Base-by-base conservation (phyloP, 2,797 vertebrate genomes). In the Hipposideros larvatus region DNA sequence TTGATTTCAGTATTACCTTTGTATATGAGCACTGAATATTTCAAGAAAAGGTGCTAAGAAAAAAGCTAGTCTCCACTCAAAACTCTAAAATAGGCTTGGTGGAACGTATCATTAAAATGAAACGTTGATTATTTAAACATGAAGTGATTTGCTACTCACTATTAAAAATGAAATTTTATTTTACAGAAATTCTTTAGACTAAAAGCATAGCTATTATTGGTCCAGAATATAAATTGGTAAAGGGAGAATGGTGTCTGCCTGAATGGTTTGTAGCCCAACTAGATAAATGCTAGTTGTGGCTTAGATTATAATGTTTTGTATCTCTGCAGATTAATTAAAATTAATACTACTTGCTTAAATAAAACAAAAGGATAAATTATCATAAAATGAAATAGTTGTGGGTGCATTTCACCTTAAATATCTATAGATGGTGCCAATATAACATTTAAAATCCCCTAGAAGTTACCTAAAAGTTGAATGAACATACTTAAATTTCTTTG, bases 391-490 rank as follows among this genome's bases (percentile, higher is more conserved):
- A 96, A 63, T 26, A 9, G 0, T 70, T 77, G 7, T 85, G 31
- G 13, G 2, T 94, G 91, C 16, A 90, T 82, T 94, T 97, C 88
- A 92, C 70, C 31, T 65, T 90, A 66, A 90, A 31, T 63, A 96
- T 93, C 97, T 79, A 96, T 96, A 97, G 95, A 91, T 97, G 96
- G 95, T 95, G 93, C 95, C 95, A 95, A 70, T 79, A 90, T 96
- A 59, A 95, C 85, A 87, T 80, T 95, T 82, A 90, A 97, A 48
- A 83, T 73, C 51, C 59, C 22, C 87, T 63, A 41, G 63, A 80
- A 94, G 61, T 78, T 90, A n/a, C 11, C 34, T 79, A 80, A 88
- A 75, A 91, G 4, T 91, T 31, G 51, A 71, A 37, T 24, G 63
- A 80, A 43, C 4, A 31, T 90, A 88, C 31, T n/a, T 88, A 73